A percentile compares a stretch with the other conserved stretches of the same genome.
Conservation (phyloP, 2,888 invertebrate genomes). For the Saturnia pavonia region DNA sequence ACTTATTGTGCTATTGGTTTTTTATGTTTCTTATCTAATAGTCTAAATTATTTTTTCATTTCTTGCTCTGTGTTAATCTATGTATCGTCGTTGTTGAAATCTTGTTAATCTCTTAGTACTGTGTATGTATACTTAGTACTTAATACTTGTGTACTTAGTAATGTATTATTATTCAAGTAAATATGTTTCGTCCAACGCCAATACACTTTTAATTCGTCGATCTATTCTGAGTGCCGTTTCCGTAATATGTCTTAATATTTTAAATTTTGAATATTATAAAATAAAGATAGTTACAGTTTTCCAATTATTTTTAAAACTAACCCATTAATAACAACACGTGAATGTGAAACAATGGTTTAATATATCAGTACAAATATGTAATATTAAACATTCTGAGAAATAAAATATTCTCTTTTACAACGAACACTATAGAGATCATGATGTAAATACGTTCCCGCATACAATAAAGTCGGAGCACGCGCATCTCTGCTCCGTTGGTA, state of each 20-base stretch:
- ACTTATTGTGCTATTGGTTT: too few species aligned
- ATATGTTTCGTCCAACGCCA: not conserved
- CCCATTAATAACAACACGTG: too few species aligned
- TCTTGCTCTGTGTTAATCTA: too few species aligned
- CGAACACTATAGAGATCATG: not conserved
- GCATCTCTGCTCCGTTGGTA: conserved; percentile 15
- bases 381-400: not conserved
- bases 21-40: too few species aligned
- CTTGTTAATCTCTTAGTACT: not conserved
- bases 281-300: too few species aligned
- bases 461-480: conserved; percentile 12
- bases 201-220: not conserved
- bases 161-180: not conserved
- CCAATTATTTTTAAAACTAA: too few species aligned
- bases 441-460: conserved; percentile 4
- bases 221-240: not conserved
- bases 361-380: not conserved
- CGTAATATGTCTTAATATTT: too few species aligned
- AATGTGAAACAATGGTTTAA: too few species aligned
- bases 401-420: not conserved
- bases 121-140: too few species aligned
- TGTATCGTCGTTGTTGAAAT: not conserved
- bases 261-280: too few species aligned
- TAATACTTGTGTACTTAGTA: too few species aligned
- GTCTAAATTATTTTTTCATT: too few species aligned